Conservation (phyloP, 1,140 invertebrate species). For the Drosophila nigromelanica region DNA sequence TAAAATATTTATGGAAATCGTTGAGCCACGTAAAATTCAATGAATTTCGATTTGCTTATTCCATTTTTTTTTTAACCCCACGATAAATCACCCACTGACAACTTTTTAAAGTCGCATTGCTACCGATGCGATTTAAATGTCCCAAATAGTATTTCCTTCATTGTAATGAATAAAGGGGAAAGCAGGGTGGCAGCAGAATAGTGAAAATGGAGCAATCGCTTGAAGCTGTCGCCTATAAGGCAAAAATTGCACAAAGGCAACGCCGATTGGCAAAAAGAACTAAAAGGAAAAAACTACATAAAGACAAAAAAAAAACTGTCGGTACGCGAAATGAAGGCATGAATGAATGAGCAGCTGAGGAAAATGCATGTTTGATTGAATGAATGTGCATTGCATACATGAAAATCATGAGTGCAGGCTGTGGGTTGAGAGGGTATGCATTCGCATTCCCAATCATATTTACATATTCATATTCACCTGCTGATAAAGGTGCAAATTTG, state of each 20-base stretch:
- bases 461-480: constrained; percentile 44
- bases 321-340: constrained; percentile 54
- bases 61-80: constrained; percentile 24
- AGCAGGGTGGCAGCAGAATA: not conserved
- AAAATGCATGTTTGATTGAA: constrained; percentile 73
- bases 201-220: constrained; percentile 27
- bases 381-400: constrained; percentile 53
- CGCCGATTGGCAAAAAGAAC: constrained; percentile 26
- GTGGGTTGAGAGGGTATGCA: not conserved
- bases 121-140: constrained; percentile 29
- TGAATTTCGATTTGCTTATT: constrained; percentile 53
- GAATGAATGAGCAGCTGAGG: constrained; percentile 57
- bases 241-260: constrained; percentile 53
- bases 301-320: constrained; percentile 48
- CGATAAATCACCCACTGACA: constrained; percentile 44
- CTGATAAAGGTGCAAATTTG: constrained; percentile 32
- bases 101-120: constrained; percentile 27
- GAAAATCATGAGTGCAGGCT: constrained; percentile 36
- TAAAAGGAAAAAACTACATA: constrained; percentile 12
- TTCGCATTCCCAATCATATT: constrained; percentile 30
- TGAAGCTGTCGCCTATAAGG: constrained; percentile 25
- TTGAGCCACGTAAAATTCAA: constrained; percentile 57
- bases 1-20: constrained; percentile 72
- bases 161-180: constrained; percentile 36
- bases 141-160: constrained; percentile 15